Percentiles rank a stretch among this genome's conserved stretches.
These are phyloP conservation scores for Agelas oroides DNA, from an alignment of 37 sponge, comb jelly and placozoan species.

Conservation along the genomic window DNA sequence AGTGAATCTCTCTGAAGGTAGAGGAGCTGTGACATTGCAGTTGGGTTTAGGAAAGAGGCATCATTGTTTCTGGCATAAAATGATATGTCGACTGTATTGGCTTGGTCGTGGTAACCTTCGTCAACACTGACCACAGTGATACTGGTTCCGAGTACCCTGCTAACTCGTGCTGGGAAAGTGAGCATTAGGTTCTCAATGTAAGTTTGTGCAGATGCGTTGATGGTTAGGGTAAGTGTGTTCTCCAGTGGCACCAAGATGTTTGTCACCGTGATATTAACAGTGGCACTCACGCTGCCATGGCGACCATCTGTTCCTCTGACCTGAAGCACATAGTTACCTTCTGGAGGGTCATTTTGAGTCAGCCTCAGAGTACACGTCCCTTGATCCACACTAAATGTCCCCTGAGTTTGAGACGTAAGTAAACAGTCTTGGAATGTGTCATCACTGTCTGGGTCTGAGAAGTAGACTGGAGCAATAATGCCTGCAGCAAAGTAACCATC, in stretches of 20 bases:
- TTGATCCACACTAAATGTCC: not conserved
- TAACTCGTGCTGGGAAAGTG: conserved; percentile 1
- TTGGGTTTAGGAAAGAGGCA: not conserved
- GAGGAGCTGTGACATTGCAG: conserved; percentile 20
- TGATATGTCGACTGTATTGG: conserved; percentile 45
- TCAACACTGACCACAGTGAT: conserved; percentile 42
- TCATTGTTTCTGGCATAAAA: conserved; percentile 25
- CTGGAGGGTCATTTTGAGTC: not conserved
- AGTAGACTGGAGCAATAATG: conserved; percentile 41
- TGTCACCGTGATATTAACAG: conserved; percentile 43
- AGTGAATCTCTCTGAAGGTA: conserved; percentile 20
- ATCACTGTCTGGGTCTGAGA: conserved; percentile 55
- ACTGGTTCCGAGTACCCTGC: not conserved
- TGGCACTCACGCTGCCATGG: conserved; percentile 14
- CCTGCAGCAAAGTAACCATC: conserved; percentile 2
- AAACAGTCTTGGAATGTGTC: conserved; percentile 47
- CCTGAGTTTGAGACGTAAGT: not conserved
- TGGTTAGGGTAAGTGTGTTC: conserved; percentile 16
- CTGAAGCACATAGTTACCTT: conserved; percentile 23
- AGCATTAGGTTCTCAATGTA: conserved; percentile 13
- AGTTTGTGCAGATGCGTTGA: not conserved
- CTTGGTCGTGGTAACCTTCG: conserved; percentile 11
- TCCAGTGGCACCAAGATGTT: not conserved
- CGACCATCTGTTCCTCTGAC: conserved; percentile 39
- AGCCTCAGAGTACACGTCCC: conserved; percentile 1